Evolutionary conservation across 2,888 invertebrate species (phyloP).

Genomic region (Erebia epiphron): DNA sequence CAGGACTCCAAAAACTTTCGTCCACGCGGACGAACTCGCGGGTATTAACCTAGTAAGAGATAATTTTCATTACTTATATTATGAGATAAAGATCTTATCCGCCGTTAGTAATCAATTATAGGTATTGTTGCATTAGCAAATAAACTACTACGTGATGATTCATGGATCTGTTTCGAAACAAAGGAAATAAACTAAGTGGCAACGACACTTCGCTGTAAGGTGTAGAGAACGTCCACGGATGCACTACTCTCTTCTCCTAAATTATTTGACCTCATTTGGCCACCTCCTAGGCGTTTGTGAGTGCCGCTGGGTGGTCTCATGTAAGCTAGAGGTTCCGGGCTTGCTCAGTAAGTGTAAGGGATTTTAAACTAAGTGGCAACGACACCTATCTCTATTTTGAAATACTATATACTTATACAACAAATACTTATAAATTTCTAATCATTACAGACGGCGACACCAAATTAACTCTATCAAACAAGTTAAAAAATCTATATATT

Average conservation of each 20-base stretch:
- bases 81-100: slow-evolving; percentile 32
- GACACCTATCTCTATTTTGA: too few species aligned
- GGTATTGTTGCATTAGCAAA: slow-evolving; percentile 36
- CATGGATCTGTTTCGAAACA: slow-evolving; percentile 35
- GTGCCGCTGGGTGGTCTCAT: not conserved
- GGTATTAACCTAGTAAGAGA: too few species aligned
- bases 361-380: too few species aligned
- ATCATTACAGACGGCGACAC: too few species aligned
- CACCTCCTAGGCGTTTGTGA: not conserved
- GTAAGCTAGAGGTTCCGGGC: not conserved
- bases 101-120: slow-evolving; percentile 32
- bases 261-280: not conserved
- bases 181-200: slow-evolving; percentile 32
- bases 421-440: too few species aligned
- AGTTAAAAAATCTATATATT: too few species aligned
- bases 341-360: not conserved
- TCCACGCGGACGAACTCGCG: too few species aligned
- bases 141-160: slow-evolving; percentile 39
- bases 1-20: too few species aligned
- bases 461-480: too few species aligned
- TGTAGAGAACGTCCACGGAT: slow-evolving; percentile 10
- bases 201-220: slow-evolving; percentile 24
- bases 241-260: slow-evolving; percentile 1
- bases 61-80: not conserved
- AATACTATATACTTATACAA: too few species aligned